Percentiles rank a stretch among this genome's conserved stretches.
These are phyloP conservation scores for Penaeus vannamei DNA, from an alignment of 1,140 invertebrate genomes.

Conservation along the genomic window DNA sequence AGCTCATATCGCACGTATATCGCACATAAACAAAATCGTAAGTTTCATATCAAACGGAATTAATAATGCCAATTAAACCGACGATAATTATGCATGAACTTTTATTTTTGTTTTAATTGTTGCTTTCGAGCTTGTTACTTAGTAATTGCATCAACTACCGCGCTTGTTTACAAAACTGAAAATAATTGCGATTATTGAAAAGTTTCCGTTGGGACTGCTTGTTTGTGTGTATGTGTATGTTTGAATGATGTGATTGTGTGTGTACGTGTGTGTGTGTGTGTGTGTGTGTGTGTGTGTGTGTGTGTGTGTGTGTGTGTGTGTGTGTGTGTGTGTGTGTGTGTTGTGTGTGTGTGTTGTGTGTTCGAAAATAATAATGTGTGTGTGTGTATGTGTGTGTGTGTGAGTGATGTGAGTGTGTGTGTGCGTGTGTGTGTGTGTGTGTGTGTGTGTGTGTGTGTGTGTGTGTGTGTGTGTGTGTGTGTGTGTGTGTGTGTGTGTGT, in stretches of 20 bases:
- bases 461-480: conserved; percentile 25
- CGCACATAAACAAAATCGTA: too few relatives aligned
- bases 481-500: neutral
- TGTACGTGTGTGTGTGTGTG: neutral
- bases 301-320: neutral
- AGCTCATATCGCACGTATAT: too few relatives aligned
- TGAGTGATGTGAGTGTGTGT: neutral
- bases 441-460: conserved; percentile 13
- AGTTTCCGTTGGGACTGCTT: neutral
- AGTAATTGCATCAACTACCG: too few relatives aligned
- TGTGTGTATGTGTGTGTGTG: neutral
- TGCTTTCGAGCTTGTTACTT: too few relatives aligned
- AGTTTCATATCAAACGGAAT: too few relatives aligned
- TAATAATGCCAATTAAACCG: too few relatives aligned
- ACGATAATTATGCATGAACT: too few relatives aligned
- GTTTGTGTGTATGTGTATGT: neutral
- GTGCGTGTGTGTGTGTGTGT: neutral
- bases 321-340: conserved; percentile 5
- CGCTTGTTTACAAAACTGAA: too few relatives aligned
- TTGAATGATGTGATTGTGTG: neutral
- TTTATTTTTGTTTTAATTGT: too few relatives aligned
- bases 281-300: conserved; percentile 25
- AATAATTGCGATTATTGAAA: too few relatives aligned
- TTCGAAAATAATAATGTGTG: too few relatives aligned
- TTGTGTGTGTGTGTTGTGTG: neutral